Evolutionary conservation across 53 echinoderm and acorn worm genomes (phyloP).

Genomic region (Holothuria leucospilota): DNA sequence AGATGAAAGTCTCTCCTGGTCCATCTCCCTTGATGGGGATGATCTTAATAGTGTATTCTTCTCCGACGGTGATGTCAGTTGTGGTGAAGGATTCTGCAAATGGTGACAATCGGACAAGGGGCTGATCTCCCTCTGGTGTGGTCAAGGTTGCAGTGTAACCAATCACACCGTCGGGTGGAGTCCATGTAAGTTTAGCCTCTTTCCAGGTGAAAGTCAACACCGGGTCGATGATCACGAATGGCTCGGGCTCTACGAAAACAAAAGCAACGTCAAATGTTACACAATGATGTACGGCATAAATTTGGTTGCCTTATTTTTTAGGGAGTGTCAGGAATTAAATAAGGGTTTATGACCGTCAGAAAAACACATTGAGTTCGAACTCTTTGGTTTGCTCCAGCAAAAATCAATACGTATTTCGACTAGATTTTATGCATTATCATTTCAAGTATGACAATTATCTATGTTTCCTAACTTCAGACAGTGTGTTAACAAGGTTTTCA

Average conservation of each 20-base stretch:
- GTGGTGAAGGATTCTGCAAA: slow-evolving; percentile 8
- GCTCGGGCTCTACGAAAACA: neutral
- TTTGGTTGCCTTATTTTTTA: no score
- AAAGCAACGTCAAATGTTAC: no score
- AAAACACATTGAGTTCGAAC: no score
- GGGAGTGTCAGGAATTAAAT: no score
- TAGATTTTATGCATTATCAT: no score
- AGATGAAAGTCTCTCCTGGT: neutral
- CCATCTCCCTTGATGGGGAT: slow-evolving; percentile 24
- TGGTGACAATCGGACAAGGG: neutral
- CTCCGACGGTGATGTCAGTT: neutral
- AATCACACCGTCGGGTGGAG: neutral
- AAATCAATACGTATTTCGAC: no score
- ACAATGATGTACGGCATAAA: no score
- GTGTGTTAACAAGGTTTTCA: no score
- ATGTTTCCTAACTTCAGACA: no score
- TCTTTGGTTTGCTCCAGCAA: no score
- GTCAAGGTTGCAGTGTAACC: neutral
- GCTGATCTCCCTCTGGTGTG: neutral
- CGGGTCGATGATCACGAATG: neutral
- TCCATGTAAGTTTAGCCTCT: slow-evolving; percentile 12
- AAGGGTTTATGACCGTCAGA: no score
- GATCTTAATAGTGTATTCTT: neutral
- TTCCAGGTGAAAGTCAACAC: neutral
- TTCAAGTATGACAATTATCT: no score